Conservation (phyloP, 2,888 invertebrate species). For the Tenthredo amoena region DNA sequence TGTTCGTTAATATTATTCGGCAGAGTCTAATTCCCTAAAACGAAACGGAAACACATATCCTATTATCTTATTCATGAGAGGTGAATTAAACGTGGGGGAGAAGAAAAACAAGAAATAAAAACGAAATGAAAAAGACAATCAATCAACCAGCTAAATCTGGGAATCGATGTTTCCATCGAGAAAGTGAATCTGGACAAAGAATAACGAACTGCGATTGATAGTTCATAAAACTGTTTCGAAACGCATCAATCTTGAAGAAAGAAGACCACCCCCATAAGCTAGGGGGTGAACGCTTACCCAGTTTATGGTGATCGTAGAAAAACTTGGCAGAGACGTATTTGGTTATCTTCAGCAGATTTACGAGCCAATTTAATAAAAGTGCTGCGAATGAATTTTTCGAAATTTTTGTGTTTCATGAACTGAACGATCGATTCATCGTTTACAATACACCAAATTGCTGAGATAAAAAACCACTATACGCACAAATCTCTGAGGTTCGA, state of each 20-base stretch:
- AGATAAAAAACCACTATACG: too few relatives aligned
- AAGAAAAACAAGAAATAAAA: neutral
- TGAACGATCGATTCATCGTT: too few relatives aligned
- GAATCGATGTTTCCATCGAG: neutral
- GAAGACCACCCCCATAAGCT: neutral
- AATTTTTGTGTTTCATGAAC: too few relatives aligned
- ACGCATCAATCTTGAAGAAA: neutral
- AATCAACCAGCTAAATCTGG: neutral
- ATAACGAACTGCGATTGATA: neutral
- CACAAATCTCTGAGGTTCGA: too few relatives aligned
- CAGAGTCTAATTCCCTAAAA: conserved; percentile 3
- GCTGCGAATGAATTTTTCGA: neutral
- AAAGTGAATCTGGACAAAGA: neutral
- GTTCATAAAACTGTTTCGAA: neutral
- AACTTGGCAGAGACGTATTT: neutral
- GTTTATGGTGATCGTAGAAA: neutral
- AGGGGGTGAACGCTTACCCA: too few relatives aligned
- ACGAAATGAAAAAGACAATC: neutral
- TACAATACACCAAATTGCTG: too few relatives aligned
- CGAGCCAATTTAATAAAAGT: neutral
- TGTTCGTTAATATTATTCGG: neutral
- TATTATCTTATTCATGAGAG: neutral
- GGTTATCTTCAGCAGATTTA: neutral
- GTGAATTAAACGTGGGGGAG: neutral
- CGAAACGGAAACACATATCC: neutral